Percentiles rank a stretch among this genome's conserved stretches.
These are phyloP conservation scores for Temnothorax ravouxi DNA, from an alignment of 2,888 invertebrate genomes.

Conservation along the genomic window DNA sequence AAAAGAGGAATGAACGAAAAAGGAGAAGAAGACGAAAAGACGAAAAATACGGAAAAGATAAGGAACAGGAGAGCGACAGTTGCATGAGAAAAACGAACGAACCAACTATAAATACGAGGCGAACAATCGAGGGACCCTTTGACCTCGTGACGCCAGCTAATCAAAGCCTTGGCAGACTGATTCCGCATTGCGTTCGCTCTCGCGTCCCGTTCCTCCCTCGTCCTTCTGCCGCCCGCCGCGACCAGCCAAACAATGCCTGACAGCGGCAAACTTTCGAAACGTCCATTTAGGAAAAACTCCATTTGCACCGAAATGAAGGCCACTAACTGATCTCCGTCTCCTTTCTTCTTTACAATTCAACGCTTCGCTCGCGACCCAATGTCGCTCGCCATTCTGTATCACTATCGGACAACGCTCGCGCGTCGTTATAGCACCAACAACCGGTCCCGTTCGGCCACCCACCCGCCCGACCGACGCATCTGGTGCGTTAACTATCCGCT, in stretches of 20 bases:
- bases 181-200: conserved; percentile 38
- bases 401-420: neutral
- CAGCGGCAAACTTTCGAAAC: conserved; percentile 76
- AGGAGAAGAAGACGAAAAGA: neutral
- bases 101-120: conserved; percentile 54
- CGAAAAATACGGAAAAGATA: conserved; percentile 10
- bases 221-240: conserved; percentile 57
- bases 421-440: conserved; percentile 4
- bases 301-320: conserved; percentile 78
- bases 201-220: conserved; percentile 14
- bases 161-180: conserved; percentile 75
- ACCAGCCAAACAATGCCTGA: conserved; percentile 76
- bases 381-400: conserved; percentile 44
- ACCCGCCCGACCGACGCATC: conserved; percentile 40
- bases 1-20: conserved; percentile 13
- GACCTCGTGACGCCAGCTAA: conserved; percentile 73
- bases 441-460: neutral
- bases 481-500: conserved; percentile 71
- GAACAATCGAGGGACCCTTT: conserved; percentile 74
- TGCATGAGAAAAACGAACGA: conserved; percentile 35
- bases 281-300: conserved; percentile 69
- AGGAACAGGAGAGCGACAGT: conserved; percentile 52
- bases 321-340: conserved; percentile 37
- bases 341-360: conserved; percentile 28
- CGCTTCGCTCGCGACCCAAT: conserved; percentile 3